Evolutionary conservation across 2,113 vertebrate genomes (phyloP).

Genomic region (Aplodontia rufa): DNA sequence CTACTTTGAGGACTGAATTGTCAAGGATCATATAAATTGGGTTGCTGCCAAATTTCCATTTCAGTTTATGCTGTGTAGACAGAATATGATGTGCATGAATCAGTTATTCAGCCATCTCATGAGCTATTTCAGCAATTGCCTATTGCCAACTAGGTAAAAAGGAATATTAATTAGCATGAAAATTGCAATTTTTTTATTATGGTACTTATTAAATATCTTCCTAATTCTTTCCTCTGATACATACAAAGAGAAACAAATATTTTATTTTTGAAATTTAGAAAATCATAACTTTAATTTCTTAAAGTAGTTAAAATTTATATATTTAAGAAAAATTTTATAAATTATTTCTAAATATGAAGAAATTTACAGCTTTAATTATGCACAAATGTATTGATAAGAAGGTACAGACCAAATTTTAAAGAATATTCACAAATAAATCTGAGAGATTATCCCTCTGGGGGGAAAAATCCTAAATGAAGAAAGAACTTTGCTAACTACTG

Average conservation of each 20-base stretch:
- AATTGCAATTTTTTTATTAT: background rate
- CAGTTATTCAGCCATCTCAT: constrained; percentile 40
- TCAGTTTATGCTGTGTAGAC: constrained; percentile 51
- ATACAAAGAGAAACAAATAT: background rate
- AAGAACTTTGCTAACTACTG: background rate
- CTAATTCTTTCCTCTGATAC: background rate
- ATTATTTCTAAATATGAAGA: background rate
- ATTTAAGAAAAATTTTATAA: background rate
- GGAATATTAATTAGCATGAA: background rate
- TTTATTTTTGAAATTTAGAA: constrained; percentile 39
- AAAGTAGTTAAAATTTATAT: background rate
- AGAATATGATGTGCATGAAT: constrained; percentile 23
- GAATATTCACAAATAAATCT: background rate
- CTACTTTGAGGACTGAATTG: constrained; percentile 58
- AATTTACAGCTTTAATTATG: background rate
- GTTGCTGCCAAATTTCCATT: constrained; percentile 65
- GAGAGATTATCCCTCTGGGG: background rate
- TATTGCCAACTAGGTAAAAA: background rate
- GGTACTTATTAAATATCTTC: background rate
- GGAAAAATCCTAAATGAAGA: background rate
- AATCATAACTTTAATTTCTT: background rate
- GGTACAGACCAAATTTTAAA: background rate
- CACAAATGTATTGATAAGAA: background rate
- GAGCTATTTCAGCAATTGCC: constrained; percentile 11
- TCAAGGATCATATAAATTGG: constrained; percentile 56